phyloP scores from a whole-genome alignment of 2,797 vertebrate genomes.

The Vireo griseus region DNA sequence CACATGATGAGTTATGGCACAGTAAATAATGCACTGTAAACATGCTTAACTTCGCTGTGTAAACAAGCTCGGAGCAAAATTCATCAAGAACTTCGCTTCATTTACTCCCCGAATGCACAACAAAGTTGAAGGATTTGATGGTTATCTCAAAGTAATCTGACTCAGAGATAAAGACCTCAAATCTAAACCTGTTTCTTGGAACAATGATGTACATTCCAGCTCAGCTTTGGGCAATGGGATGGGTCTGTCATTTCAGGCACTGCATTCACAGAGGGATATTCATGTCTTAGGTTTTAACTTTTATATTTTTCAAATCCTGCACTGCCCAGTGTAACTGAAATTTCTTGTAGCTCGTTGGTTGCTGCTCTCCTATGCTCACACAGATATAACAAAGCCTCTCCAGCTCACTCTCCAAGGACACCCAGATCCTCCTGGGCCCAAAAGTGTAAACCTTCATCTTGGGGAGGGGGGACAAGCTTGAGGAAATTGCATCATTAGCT shows the following conservation, averaged over 20 bases:
- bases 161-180: neutral
- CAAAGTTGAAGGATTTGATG: neutral
- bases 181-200: neutral
- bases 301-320: too few relatives aligned
- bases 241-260: neutral
- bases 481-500: too few relatives aligned
- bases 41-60: neutral
- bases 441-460: too few relatives aligned
- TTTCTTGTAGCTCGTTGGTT: too few relatives aligned
- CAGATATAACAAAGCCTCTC: too few relatives aligned
- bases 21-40: neutral
- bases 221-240: neutral
- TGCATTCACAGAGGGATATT: neutral
- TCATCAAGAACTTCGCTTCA: neutral
- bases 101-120: neutral
- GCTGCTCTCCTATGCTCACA: too few relatives aligned
- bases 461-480: too few relatives aligned
- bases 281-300: too few relatives aligned
- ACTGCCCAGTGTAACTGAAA: too few relatives aligned
- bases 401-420: too few relatives aligned
- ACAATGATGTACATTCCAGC: neutral
- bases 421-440: too few relatives aligned
- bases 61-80: neutral
- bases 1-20: neutral
- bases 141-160: neutral